phyloP scores from a whole-genome alignment of 2,888 invertebrate genomes.

The Gymnoscelis rufifasciata region DNA sequence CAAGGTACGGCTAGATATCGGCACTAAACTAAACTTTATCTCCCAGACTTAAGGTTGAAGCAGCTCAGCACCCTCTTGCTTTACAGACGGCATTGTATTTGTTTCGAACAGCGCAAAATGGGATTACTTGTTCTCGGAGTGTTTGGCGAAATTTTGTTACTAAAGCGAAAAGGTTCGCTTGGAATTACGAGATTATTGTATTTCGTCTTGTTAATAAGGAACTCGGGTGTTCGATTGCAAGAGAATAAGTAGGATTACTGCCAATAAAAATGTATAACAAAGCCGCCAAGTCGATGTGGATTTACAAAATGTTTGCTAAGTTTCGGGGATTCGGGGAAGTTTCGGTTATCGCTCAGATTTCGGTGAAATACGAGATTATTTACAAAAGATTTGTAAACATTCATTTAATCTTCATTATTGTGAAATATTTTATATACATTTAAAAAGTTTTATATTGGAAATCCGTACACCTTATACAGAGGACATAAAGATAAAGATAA shows the following conservation, averaged over 20 bases:
- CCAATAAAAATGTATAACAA: constrained; percentile 37
- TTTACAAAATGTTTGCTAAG: constrained; percentile 29
- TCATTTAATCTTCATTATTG: no score
- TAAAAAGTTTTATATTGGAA: no score
- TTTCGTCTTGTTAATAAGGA: constrained; percentile 35
- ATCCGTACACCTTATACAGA: no score
- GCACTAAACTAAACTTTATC: constrained; percentile 14
- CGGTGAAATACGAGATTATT: constrained; percentile 4
- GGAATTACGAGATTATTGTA: constrained; percentile 42
- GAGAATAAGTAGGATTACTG: constrained; percentile 35
- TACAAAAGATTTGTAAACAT: background rate
- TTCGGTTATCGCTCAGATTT: constrained; percentile 10
- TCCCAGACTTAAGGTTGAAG: constrained; percentile 19
- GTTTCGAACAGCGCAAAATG: constrained; percentile 40
- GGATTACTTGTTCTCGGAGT: constrained; percentile 43
- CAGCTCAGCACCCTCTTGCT: constrained; percentile 20
- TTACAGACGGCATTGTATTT: constrained; percentile 36
- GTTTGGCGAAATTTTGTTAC: constrained; percentile 42
- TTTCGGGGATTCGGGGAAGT: constrained; percentile 14
- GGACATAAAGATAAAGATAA: no score
- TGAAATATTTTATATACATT: no score
- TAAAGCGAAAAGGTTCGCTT: constrained; percentile 36
- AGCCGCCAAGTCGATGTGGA: constrained; percentile 30
- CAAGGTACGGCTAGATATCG: constrained; percentile 11
- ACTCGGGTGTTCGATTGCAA: constrained; percentile 37